Percentiles rank a stretch among this genome's conserved stretches.
Conservation (phyloP, 2,113 vertebrate species). For the Nannospalax galili region DNA sequence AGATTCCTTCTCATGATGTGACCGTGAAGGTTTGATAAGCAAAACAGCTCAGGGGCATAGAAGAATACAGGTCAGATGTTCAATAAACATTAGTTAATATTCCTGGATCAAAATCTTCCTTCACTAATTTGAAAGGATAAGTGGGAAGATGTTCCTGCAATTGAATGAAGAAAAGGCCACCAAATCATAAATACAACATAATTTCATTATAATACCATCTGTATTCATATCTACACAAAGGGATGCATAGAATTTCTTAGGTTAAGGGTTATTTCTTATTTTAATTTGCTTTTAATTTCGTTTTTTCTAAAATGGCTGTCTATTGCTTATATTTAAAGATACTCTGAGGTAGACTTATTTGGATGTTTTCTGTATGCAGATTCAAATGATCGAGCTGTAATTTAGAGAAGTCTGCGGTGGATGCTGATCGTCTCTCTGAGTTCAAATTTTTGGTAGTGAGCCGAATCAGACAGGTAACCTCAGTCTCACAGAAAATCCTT, state of each 20-base stretch:
- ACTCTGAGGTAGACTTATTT: not conserved
- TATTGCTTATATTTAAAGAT: not conserved
- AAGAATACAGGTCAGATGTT: not conserved
- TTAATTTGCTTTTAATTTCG: not conserved
- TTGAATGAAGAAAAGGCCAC: not conserved
- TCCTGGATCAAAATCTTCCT: not conserved
- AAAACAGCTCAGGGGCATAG: not conserved
- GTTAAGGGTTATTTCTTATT: not conserved
- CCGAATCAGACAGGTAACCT: not conserved
- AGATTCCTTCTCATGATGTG: not conserved
- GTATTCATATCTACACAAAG: not conserved
- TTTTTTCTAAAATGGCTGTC: not conserved
- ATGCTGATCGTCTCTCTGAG: not conserved
- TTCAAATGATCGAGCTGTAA: not conserved
- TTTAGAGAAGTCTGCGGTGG: not conserved
- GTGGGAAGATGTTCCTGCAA: not conserved
- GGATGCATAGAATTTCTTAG: not conserved
- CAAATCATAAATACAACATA: not conserved
- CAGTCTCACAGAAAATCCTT: not conserved
- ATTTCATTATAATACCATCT: slow-evolving; percentile 4
- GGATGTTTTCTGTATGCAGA: not conserved
- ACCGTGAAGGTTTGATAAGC: not conserved
- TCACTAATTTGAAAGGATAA: not conserved
- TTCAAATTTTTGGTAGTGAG: not conserved
- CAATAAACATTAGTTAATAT: not conserved